Evolutionary conservation across 1,140 invertebrate species (phyloP).

Genomic region (Aphis craccivora): DNA sequence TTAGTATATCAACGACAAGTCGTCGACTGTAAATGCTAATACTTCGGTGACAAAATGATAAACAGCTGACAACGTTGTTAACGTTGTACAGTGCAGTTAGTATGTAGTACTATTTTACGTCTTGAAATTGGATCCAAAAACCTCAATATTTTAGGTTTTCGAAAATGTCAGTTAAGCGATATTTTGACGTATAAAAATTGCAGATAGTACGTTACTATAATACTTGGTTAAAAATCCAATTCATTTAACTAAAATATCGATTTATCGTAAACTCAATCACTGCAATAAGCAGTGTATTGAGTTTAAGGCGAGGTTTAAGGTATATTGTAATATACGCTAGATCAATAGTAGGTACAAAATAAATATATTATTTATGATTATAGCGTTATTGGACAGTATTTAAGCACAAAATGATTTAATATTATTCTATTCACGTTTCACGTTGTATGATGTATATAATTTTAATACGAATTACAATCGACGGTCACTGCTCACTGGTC

Average conservation of each 20-base stretch:
- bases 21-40: constrained; percentile 45
- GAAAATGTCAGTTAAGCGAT: neutral
- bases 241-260: neutral
- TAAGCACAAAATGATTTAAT: too few relatives aligned
- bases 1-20: constrained; percentile 27
- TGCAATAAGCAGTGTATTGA: too few relatives aligned
- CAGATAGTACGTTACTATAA: neutral
- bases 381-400: too few relatives aligned
- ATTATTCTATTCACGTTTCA: neutral
- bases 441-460: neutral
- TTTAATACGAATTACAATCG: neutral
- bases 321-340: too few relatives aligned
- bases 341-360: too few relatives aligned
- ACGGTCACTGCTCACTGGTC: neutral
- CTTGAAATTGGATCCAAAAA: neutral
- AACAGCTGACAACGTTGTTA: neutral
- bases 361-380: too few relatives aligned
- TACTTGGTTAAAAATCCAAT: neutral
- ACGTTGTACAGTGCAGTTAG: neutral
- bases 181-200: neutral
- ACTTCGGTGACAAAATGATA: constrained; percentile 26
- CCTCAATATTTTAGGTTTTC: neutral
- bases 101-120: neutral
- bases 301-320: too few relatives aligned
- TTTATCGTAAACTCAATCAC: neutral